These are phyloP conservation scores for Auanema sp. DNA, from an alignment of 2,888 invertebrate genomes.

Conservation along the genomic window DNA sequence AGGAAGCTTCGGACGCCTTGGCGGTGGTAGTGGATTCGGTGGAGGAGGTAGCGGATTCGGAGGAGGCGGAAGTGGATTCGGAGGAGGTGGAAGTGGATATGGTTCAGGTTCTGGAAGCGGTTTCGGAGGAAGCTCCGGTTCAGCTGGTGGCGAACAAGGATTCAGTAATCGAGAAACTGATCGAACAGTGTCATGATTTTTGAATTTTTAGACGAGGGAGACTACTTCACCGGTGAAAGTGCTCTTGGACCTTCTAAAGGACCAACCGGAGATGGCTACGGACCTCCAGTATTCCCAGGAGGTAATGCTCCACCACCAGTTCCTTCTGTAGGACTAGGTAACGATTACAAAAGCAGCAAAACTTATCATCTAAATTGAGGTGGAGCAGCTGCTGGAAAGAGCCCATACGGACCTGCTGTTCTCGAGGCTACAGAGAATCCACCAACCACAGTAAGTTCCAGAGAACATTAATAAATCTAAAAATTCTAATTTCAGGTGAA, in stretches of 20 bases:
- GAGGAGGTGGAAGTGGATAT: conserved; percentile 29
- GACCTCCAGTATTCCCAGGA: conserved; percentile 56
- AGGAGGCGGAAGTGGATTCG: conserved; percentile 23
- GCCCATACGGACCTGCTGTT: conserved; percentile 31
- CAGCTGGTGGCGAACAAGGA: background rate
- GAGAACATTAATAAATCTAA: background rate
- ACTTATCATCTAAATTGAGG: conserved; percentile 26
- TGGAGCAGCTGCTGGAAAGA: conserved; percentile 59
- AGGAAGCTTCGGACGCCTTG: conserved; percentile 26
- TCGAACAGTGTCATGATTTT: background rate
- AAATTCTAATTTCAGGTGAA: conserved; percentile 27
- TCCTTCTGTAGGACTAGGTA: conserved; percentile 40
- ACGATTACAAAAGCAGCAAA: conserved; percentile 14
- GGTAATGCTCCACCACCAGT: conserved; percentile 57
- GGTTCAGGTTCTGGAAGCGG: conserved; percentile 6
- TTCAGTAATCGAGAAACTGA: background rate
- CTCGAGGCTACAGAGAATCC: conserved; percentile 48
- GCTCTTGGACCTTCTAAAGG: conserved; percentile 57
- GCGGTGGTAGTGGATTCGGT: conserved; percentile 23
- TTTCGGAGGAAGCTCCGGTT: conserved; percentile 16
- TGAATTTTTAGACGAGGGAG: conserved; percentile 31
- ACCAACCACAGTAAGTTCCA: conserved; percentile 42
- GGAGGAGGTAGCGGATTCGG: conserved; percentile 31
- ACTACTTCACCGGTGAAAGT: conserved; percentile 61
- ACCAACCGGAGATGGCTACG: conserved; percentile 62